A percentile compares a stretch with the other conserved stretches of the same genome.
These are phyloP conservation scores for Sebastes fasciatus DNA, from an alignment of 2,113 vertebrate species.

Conservation along the genomic window DNA sequence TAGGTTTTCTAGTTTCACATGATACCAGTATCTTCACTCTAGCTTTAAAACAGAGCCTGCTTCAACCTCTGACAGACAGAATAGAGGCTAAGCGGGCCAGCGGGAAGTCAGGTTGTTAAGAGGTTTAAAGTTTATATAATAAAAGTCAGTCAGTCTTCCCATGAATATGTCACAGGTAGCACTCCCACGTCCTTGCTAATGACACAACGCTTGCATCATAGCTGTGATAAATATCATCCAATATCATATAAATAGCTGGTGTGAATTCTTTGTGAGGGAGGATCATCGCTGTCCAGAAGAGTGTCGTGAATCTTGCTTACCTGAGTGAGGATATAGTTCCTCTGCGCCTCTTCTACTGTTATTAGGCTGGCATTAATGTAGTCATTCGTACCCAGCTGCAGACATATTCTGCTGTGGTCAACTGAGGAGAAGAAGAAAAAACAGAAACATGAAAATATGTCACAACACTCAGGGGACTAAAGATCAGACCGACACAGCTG, in stretches of 20 bases:
- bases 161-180: background rate
- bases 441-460: conserved; percentile 12
- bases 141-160: background rate
- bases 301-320: conserved; percentile 71
- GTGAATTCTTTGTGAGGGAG: background rate
- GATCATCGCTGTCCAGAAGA: background rate
- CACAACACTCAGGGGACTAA: conserved; percentile 6
- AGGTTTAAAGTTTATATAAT: too few relatives aligned
- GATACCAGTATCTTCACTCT: too few relatives aligned
- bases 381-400: conserved; percentile 93
- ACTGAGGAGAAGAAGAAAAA: conserved; percentile 80
- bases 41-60: too few relatives aligned
- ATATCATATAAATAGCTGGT: background rate
- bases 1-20: too few relatives aligned
- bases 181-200: background rate
- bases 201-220: background rate
- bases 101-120: too few relatives aligned
- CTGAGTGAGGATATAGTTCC: conserved; percentile 99
- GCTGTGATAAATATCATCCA: background rate
- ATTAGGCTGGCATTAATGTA: conserved; percentile 99
- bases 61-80: too few relatives aligned
- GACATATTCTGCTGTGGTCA: conserved; percentile 97
- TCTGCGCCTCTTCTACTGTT: conserved; percentile 93
- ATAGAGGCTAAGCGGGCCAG: too few relatives aligned
- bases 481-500: conserved; percentile 26